These are phyloP conservation scores for Macrophya alboannulata DNA, from an alignment of 2,888 invertebrate species.

Conservation along the genomic window DNA sequence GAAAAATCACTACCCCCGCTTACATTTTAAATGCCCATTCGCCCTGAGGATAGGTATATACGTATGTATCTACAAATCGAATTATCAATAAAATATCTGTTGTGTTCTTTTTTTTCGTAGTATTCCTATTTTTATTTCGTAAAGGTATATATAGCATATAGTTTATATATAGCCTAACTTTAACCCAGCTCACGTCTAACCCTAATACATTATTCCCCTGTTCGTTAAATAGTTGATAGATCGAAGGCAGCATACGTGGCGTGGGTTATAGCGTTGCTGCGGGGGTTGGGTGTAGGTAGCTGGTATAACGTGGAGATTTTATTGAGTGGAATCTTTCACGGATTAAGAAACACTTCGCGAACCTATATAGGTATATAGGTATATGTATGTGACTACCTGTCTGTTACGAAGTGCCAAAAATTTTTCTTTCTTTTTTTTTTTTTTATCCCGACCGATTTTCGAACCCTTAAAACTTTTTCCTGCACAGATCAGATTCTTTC, in stretches of 20 bases:
- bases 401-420: neutral
- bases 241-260: neutral
- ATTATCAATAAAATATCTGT: neutral
- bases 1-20: neutral
- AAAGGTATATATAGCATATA: neutral
- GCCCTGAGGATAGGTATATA: neutral
- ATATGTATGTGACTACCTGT: neutral
- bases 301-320: neutral
- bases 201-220: neutral
- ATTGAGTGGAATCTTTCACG: conserved; percentile 26
- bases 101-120: neutral
- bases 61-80: neutral
- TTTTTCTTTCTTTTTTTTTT: neutral
- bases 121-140: neutral
- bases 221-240: conserved; percentile 28
- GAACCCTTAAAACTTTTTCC: neutral
- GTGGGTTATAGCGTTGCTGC: too few species aligned
- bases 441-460: neutral
- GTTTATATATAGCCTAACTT: neutral
- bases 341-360: neutral
- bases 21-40: neutral
- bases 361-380: neutral
- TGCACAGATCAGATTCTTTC: neutral
- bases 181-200: neutral
- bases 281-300: neutral